Conservation (phyloP, 2,797 vertebrate species). For the Anguilla pacifica region DNA sequence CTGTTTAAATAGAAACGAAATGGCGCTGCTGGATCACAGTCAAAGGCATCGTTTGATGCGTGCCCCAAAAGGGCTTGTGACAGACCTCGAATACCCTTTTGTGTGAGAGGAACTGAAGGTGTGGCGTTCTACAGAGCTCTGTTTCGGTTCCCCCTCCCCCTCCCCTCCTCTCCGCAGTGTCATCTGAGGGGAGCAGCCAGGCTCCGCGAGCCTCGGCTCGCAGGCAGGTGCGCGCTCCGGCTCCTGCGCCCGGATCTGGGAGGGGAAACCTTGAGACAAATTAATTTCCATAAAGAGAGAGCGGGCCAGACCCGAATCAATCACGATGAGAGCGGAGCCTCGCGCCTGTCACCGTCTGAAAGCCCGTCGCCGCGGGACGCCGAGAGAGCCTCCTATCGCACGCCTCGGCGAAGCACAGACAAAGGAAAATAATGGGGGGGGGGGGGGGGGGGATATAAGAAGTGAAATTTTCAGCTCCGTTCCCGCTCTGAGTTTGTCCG, state of each 20-base stretch:
- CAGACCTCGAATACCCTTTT: slow-evolving; percentile 5
- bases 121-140: background rate
- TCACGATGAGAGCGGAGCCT: slow-evolving; percentile 45
- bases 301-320: slow-evolving; percentile 49
- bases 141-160: background rate
- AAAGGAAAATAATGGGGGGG: background rate
- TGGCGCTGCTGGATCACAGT: background rate
- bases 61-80: background rate
- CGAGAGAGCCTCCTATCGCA: slow-evolving; percentile 36
- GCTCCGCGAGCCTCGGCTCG: background rate
- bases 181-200: background rate
- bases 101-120: background rate
- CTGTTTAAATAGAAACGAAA: background rate
- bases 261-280: slow-evolving; percentile 37
- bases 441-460: background rate
- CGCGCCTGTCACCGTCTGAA: slow-evolving; percentile 7
- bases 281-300: slow-evolving; percentile 48
- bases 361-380: slow-evolving; percentile 36
- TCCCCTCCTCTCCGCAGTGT: too few relatives aligned
- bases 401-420: slow-evolving; percentile 42
- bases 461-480: background rate
- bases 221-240: slow-evolving; percentile 1
- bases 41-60: background rate
- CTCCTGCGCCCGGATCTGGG: slow-evolving; percentile 4
- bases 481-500: background rate